Base-by-base conservation (phyloP, 2,888 invertebrate species). In the Parthenolecanium corni region DNA sequence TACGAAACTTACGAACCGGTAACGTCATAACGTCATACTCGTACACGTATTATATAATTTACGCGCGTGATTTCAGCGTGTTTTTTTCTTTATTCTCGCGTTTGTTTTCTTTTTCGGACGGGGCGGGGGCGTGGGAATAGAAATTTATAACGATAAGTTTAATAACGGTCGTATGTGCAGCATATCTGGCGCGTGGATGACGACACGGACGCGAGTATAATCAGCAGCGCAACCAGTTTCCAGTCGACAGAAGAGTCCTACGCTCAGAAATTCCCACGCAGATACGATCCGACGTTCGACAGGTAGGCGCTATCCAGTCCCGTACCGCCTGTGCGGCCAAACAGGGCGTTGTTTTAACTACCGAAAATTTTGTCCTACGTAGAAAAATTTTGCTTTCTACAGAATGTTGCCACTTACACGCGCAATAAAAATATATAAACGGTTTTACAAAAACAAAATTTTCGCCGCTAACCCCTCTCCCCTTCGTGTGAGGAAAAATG, bases 181-280 rank as follows among this genome's bases (percentile, higher is more conserved):
- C 78, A 77, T 64, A 89, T 91, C 70, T 91, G 91, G 91, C 85
- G 84, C 68, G 82, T 84, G 25, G 84, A 84, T 58, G 88, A 89
- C 67, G 74, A 71, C 40, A 68, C 67, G 16, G 74, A 74, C 58
- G n/a, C n/a, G n/a, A n/a, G n/a, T n/a, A n/a, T n/a, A n/a, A n/a
- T n/a, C n/a, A 88, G 88, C 65, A 91, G 90, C 71, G 80, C 87
- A 65, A 86, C 88, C 0, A 90, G 90, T 65, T 78, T 90, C 74
- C 86, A 87, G 70, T 89, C 89, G 0, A 74, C 86, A 65, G 85
- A 85, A 69, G 82, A 82, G 1, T 82, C 81, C 65, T 75, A 63
- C 38, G 51, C 31, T 31, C 31, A 31, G 9, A 31, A 31, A 52
- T 20, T 65, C 54, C 42, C 54, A 40, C 52, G 63, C 25, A 66